phyloP scores from a whole-genome alignment of 2,113 vertebrate genomes.

The Trematomus loennbergii region DNA sequence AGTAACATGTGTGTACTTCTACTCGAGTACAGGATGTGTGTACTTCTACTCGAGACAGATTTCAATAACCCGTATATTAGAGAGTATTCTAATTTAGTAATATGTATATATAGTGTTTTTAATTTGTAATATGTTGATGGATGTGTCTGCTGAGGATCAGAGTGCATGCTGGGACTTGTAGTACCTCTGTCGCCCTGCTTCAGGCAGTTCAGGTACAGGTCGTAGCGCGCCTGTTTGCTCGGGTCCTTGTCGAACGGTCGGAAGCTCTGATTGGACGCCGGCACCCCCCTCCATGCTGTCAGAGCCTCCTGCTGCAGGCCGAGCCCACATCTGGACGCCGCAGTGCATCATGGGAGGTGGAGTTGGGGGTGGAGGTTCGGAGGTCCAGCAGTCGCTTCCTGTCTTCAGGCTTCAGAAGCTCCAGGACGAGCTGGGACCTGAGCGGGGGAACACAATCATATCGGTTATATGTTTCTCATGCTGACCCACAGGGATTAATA shows the following conservation, averaged over 20 bases:
- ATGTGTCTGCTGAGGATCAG: neutral
- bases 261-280: conserved; percentile 78
- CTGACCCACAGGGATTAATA: too few relatives aligned
- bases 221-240: conserved; percentile 93
- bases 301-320: conserved; percentile 55
- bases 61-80: too few relatives aligned
- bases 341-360: conserved; percentile 2
- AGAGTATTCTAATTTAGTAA: too few relatives aligned
- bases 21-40: too few relatives aligned
- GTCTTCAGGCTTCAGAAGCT: conserved; percentile 90
- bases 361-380: conserved; percentile 70
- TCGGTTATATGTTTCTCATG: too few relatives aligned
- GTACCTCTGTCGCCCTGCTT: conserved; percentile 89
- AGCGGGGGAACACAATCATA: rapidly evolving
- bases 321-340: neutral
- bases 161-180: conserved; percentile 5
- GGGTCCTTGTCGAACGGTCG: conserved; percentile 91
- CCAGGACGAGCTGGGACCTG: conserved; percentile 91
- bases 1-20: too few relatives aligned
- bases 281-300: conserved; percentile 67
- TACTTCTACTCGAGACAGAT: too few relatives aligned
- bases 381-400: conserved; percentile 86
- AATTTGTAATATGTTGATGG: too few relatives aligned
- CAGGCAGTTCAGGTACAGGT: conserved; percentile 87
- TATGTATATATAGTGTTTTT: too few relatives aligned